Evolutionary conservation across 2,113 vertebrate species (phyloP), one percentile per base, ranked within the genome.

Genomic region (Trinectes maculatus): DNA sequence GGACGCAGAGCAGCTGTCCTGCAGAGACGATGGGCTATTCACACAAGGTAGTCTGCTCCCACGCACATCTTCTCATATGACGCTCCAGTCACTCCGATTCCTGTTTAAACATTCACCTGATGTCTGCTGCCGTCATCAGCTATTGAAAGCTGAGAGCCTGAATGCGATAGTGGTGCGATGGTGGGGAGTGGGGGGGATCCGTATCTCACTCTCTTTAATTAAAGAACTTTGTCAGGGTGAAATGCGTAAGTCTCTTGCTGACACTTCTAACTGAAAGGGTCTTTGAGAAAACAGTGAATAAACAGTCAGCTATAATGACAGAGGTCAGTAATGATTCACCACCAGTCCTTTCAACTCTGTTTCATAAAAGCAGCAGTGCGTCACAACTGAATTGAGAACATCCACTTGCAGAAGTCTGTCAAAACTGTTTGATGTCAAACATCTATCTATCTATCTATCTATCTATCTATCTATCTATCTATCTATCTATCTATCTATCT

Each of bases 81-180:
- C 80, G 56, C 68, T 66, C 19, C 26, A 40, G 70, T 8, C 22
- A 22, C 68, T 87, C 49, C 0, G 55, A 62, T 87, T 86, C 53
- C 88, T 52, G 52, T 73, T 87, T 75, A 75, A 84, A 75, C 57
- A 81, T 88, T 86, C 66, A 80, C 73, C 72, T 56, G 44, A 68
- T 52, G 76, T 85, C 78, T 79, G 46, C 25, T 46, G 33, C 44
- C 58, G 36, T 74, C 86, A 74, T 74, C 69, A 16, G 28, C 62
- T 55, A 47, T 55, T 81, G 83, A 81, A 79, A 88, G 29, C 3
- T 22, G 46, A 47, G 40, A 46, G 40, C 34, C 31, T 34, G 34
- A 61, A 47, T 51, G 63, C n/a, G 53, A 80, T 42, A 6, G 34
- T 33, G 46, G 46, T 12, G 29, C 29, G 0, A 26, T 5, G 7